Conservation (phyloP, 2,888 invertebrate genomes). For the Mesorhabditis spiculigera region DNA sequence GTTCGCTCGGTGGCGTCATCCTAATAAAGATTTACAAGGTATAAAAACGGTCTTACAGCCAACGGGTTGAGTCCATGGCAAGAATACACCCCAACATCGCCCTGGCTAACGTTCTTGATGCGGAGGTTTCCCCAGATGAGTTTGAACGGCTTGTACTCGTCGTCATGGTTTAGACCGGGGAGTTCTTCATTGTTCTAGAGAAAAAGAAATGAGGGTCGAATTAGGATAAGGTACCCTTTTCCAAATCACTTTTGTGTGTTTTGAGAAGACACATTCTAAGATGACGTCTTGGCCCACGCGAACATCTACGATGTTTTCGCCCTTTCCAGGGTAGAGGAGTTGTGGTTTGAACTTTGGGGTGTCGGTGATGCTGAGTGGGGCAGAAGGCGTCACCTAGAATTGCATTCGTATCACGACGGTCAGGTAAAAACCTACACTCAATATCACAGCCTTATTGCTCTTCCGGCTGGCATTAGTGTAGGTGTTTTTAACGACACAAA, state of each 20-base stretch:
- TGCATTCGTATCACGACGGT: not conserved
- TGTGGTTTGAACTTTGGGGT: conserved; percentile 20
- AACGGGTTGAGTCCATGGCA: conserved; percentile 35
- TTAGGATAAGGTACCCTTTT: conserved; percentile 18
- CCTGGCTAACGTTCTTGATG: conserved; percentile 24
- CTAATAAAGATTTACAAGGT: not conserved
- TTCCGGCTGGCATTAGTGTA: conserved; percentile 38
- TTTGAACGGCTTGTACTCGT: conserved; percentile 37
- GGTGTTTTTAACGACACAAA: conserved; percentile 50
- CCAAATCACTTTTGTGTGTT: conserved; percentile 42
- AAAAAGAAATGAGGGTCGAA: not conserved
- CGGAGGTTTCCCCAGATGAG: conserved; percentile 51
- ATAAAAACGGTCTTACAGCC: not conserved
- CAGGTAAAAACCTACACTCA: conserved; percentile 29
- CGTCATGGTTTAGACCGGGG: conserved; percentile 33
- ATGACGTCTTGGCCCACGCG: conserved; percentile 45
- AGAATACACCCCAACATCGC: conserved; percentile 31
- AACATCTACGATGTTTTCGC: conserved; percentile 35
- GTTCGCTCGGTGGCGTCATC: not conserved
- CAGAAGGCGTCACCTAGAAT: conserved; percentile 16
- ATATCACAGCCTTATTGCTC: conserved; percentile 42
- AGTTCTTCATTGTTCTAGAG: conserved; percentile 33
- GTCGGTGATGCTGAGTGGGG: not conserved
- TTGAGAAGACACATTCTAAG: conserved; percentile 49
- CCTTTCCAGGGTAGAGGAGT: conserved; percentile 34